A percentile compares a stretch with the other conserved stretches of the same genome.
These are phyloP conservation scores for Ditylenchus dipsaci DNA, from an alignment of 1,140 invertebrate genomes.

Conservation along the genomic window DNA sequence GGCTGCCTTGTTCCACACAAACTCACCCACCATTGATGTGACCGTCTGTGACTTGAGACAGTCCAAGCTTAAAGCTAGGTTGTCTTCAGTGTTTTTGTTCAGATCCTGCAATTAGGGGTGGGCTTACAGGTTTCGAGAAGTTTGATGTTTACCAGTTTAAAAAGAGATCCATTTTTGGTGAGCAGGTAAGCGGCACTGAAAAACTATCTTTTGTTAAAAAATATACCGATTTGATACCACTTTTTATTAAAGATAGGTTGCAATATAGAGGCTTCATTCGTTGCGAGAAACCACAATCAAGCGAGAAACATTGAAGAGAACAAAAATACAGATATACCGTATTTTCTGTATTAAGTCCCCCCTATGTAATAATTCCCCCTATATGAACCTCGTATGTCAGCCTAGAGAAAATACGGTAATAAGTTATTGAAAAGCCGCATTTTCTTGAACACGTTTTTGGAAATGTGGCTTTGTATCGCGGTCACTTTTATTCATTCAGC, in stretches of 20 bases:
- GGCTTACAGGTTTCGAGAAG: background rate
- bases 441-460: no score
- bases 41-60: conserved; percentile 52
- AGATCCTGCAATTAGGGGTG: conserved; percentile 17
- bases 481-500: no score
- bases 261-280: background rate
- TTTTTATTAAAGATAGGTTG: background rate
- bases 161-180: conserved; percentile 54
- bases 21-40: conserved; percentile 56
- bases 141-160: conserved; percentile 24
- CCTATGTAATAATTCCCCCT: no score
- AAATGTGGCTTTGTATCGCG: no score
- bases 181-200: conserved; percentile 56
- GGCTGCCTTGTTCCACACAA: conserved; percentile 49
- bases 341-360: no score
- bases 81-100: conserved; percentile 37
- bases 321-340: no score
- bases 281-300: background rate
- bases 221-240: background rate
- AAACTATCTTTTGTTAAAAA: conserved; percentile 1
- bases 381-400: no score
- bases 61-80: conserved; percentile 41
- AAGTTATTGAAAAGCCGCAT: no score
- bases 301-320: no score
- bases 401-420: no score